phyloP scores from a whole-genome alignment of 2,888 invertebrate species.

The Malacosoma neustria region DNA sequence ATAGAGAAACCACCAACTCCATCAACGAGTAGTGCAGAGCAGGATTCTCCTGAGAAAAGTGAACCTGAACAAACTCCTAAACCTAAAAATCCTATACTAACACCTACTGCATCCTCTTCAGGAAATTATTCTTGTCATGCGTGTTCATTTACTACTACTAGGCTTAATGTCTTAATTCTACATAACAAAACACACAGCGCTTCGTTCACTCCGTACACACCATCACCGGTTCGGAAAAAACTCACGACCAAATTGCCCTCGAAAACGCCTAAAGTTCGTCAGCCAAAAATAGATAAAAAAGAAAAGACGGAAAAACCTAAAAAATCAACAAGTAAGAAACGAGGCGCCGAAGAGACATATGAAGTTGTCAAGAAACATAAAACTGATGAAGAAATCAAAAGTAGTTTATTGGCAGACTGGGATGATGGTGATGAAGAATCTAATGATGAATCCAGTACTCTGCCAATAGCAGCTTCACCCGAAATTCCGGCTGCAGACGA shows the following conservation, averaged over 20 bases:
- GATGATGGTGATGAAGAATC: conserved; percentile 75
- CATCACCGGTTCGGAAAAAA: conserved; percentile 55
- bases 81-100: conserved; percentile 15
- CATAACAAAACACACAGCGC: conserved; percentile 82
- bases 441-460: conserved; percentile 43
- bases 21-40: conserved; percentile 35
- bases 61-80: conserved; percentile 14
- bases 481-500: conserved; percentile 47
- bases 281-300: conserved; percentile 48
- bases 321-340: conserved; percentile 52
- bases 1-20: conserved; percentile 28
- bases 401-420: conserved; percentile 85
- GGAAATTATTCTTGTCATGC: conserved; percentile 76
- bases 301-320: conserved; percentile 49
- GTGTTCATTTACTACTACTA: conserved; percentile 78
- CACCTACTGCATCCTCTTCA: conserved; percentile 26
- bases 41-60: conserved; percentile 22
- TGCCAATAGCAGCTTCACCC: conserved; percentile 40
- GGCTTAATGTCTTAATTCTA: conserved; percentile 82
- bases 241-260: conserved; percentile 20
- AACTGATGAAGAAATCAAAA: conserved; percentile 78
- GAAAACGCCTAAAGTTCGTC: conserved; percentile 41
- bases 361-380: conserved; percentile 63
- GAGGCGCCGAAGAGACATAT: conserved; percentile 42
- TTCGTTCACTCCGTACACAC: conserved; percentile 60